Conservation (phyloP, 2,888 invertebrate genomes). For the Lapara coniferarum region DNA sequence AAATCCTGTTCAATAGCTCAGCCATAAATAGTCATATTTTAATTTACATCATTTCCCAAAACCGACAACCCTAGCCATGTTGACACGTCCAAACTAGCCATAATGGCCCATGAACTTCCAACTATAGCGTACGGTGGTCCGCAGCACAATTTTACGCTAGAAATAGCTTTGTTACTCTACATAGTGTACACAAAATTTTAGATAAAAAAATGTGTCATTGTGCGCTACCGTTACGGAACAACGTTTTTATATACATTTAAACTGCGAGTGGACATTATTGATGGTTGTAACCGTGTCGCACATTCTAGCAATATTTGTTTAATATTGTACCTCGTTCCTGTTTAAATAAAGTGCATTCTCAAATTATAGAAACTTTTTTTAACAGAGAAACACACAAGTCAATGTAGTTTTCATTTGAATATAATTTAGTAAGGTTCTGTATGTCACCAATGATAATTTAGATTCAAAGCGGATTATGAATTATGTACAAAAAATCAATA, state of each 20-base stretch:
- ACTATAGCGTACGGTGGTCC: neutral
- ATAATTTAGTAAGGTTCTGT: no score
- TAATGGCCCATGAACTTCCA: neutral
- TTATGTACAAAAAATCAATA: no score
- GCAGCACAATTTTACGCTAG: neutral
- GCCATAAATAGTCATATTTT: no score
- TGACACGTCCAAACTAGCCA: neutral
- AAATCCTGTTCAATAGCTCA: no score
- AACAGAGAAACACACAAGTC: no score
- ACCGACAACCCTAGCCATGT: neutral
- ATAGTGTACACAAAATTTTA: neutral
- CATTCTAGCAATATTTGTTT: neutral
- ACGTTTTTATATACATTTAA: neutral
- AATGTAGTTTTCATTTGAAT: no score
- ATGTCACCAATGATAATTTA: no score
- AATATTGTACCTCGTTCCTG: no score
- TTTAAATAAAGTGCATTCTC: no score
- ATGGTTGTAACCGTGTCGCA: neutral
- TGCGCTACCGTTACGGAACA: neutral
- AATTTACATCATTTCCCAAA: no score
- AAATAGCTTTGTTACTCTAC: neutral
- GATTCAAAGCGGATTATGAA: no score
- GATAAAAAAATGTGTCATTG: conserved; percentile 4
- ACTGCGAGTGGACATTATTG: neutral
- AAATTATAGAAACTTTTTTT: no score